A percentile compares a stretch with the other conserved stretches of the same genome.
phyloP scores from a whole-genome alignment of 2,888 invertebrate species.

The Yponomeuta cagnagella region DNA sequence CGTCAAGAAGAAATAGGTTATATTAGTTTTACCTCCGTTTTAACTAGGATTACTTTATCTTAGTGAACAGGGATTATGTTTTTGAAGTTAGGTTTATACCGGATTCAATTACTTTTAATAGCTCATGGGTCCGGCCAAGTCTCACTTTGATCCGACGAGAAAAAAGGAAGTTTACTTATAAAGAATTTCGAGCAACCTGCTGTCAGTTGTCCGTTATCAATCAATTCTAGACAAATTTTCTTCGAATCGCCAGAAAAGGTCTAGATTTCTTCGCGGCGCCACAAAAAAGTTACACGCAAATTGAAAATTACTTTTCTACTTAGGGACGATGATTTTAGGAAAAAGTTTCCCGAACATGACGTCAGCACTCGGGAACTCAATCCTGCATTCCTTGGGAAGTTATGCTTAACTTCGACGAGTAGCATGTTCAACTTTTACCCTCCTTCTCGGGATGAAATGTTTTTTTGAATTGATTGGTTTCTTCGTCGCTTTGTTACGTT shows the following conservation, averaged over 20 bases:
- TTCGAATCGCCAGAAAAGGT: background rate
- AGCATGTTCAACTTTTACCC: background rate
- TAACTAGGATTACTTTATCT: too few species aligned
- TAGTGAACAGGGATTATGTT: too few species aligned
- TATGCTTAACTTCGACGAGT: background rate
- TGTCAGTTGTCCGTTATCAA: background rate
- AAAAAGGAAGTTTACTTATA: too few species aligned
- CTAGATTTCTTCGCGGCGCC: background rate
- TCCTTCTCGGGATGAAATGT: background rate
- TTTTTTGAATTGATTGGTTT: background rate
- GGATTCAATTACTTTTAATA: too few species aligned
- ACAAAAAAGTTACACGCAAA: slow-evolving; percentile 3
- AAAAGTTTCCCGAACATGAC: background rate
- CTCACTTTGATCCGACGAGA: too few species aligned
- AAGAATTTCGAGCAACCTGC: too few species aligned
- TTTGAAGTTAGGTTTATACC: too few species aligned
- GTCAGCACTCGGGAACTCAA: background rate
- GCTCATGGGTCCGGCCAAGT: too few species aligned
- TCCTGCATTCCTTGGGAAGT: background rate
- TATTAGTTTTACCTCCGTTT: too few species aligned
- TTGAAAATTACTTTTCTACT: slow-evolving; percentile 1
- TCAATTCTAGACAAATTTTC: background rate
- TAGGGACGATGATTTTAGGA: background rate
- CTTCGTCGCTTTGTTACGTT: too few species aligned
- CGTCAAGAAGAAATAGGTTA: too few species aligned